Base-by-base conservation (phyloP, 1,140 invertebrate species). In the Cydia fagiglandana region DNA sequence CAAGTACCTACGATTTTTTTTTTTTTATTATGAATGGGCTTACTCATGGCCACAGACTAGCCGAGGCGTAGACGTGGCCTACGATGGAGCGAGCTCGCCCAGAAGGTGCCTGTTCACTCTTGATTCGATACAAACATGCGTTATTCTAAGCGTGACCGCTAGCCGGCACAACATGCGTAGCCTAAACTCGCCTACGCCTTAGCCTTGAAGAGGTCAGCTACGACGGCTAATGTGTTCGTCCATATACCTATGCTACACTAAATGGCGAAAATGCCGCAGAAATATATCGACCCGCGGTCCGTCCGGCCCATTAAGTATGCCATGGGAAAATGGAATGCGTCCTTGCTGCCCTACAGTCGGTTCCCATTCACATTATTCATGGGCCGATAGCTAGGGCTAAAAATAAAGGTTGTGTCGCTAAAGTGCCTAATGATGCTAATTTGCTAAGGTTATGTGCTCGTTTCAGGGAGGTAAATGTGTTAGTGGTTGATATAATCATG, bases 231-330 rank as follows among this genome's bases (percentile, higher is more conserved):
- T 41, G 38, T 45, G 66, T 10, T 17, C 34, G 30, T 66, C 64
- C 64, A 66, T 38, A 34, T n/a, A 34, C 34, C 7, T 13, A 66
- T 30, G 28, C 20, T 24, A 64, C 13, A 61, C 56, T 79, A 84
- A 88, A 89, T 85, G 84, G 85, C 86, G 82, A 88, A 86, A 87
- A 84, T 81, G 85, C 85, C 88, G 88, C 88, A 88, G 85, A 89
- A 90, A 86, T 87, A 86, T 92, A 92, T 92, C 90, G 90, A 91
- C 89, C 90, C 75, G 83, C 66, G 80, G 81, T 78, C 79, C 79
- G 82, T 78, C 76, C 83, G 82, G 81, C 81, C 77, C 78, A 80
- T 75, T 80, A 81, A 83, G 79, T 83, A 78, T 82, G 79, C 79
- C 80, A 89, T 88, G 81, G 84, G 79, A 85, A 84, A 81, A 77